Evolutionary conservation across 2,888 invertebrate species (phyloP), one percentile per base, ranked within the genome.

Genomic region (Argynnis bischoffii): DNA sequence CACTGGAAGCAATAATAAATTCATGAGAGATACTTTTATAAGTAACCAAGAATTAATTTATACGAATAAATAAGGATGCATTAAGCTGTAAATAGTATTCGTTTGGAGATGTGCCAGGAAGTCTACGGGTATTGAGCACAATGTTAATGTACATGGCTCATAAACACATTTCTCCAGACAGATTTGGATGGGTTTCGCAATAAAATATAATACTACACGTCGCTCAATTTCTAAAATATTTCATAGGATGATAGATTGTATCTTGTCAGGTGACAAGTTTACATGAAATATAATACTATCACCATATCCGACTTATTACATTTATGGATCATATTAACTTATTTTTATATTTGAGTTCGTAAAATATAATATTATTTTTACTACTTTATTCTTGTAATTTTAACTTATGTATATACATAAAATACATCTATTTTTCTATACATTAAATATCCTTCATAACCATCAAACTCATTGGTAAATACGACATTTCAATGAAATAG

Each of bases 81-180:
- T 66, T 63, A 63, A 66, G 66, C 46, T 59, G 69, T 66, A 64
- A 66, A 69, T 41, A 55, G 54, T 41, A 18, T 55, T 66, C 64
- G 55, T 64, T 69, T 66, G 66, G 69, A 55, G 3, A 2, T 46
- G 46, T 51, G 63, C 64, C 69, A 69, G 60, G 64, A 47, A 55
- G 51, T 66, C 55, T 50, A 50, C 64, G 55, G 60, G 63, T 63
- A 66, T 65, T 61, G 61, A 55, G 57, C 41, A 31, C 55, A 61
- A 65, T 55, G 46, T 54, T 53, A 67, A 63, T 57, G 47, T 61
- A 54, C 63, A 50, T 21, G 57, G 46, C 35, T 66, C 54, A 56
- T 61, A 51, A 55, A 60, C 64, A 51, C 56, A 51, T 57, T 64
- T 51, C 48, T 41, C 60, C 51, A 60, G 60, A 64, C 41, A 57